Evolutionary conservation across 2,888 invertebrate genomes (phyloP).

Genomic region (Melolontha melolontha): DNA sequence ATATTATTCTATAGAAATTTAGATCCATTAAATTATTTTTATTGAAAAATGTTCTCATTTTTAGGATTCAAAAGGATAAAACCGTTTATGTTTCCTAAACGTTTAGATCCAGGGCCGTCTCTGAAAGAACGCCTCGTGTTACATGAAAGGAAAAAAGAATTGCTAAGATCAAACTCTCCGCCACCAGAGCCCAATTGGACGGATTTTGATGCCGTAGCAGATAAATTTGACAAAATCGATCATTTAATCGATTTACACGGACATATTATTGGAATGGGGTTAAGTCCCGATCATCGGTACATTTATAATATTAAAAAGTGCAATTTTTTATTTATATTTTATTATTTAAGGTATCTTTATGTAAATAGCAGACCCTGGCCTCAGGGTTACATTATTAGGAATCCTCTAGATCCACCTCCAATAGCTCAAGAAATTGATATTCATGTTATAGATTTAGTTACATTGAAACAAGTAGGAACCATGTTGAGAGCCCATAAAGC

Average conservation of each 20-base stretch:
- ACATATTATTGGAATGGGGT: constrained; percentile 88
- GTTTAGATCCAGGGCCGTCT: constrained; percentile 76
- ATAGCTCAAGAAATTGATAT: constrained; percentile 90
- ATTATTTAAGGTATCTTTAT: constrained; percentile 74
- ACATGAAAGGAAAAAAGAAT: constrained; percentile 68
- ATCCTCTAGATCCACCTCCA: constrained; percentile 84
- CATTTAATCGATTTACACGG: constrained; percentile 86
- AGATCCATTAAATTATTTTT: no score
- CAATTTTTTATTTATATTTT: neutral
- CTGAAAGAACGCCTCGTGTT: constrained; percentile 73
- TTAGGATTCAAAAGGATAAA: constrained; percentile 78
- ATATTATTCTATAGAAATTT: no score
- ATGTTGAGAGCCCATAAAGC: constrained; percentile 85
- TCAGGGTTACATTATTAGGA: constrained; percentile 77
- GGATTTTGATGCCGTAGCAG: constrained; percentile 75
- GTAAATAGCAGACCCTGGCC: constrained; percentile 90
- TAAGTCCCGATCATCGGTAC: constrained; percentile 84
- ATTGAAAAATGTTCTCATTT: constrained; percentile 8
- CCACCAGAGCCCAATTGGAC: constrained; percentile 75
- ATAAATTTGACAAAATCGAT: constrained; percentile 81
- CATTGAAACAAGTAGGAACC: constrained; percentile 80
- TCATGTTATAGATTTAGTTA: constrained; percentile 85
- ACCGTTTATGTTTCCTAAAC: constrained; percentile 75
- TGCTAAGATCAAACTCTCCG: constrained; percentile 64
- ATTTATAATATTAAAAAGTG: constrained; percentile 12